These are phyloP conservation scores for Neria commutata DNA, from an alignment of 2,888 invertebrate species.

Conservation along the genomic window DNA sequence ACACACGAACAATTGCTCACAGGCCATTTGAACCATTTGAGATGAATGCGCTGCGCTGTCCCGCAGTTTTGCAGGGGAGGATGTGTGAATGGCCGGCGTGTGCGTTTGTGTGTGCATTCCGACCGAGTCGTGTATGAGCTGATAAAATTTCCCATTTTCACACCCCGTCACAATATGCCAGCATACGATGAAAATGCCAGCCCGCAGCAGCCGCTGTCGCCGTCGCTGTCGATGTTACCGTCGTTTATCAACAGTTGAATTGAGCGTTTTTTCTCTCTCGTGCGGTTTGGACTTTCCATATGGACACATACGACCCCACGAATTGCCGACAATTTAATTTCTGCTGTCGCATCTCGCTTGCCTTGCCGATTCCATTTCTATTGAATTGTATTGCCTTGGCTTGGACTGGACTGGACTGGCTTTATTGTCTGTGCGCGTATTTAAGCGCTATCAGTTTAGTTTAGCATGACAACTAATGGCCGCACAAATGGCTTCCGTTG, in stretches of 20 bases:
- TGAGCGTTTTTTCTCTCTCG: too few relatives aligned
- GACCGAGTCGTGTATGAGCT: background rate
- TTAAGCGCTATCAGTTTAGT: slow-evolving; percentile 23
- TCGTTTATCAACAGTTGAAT: background rate
- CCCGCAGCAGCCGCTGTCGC: background rate
- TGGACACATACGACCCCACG: slow-evolving; percentile 39
- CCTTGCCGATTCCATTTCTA: slow-evolving; percentile 11
- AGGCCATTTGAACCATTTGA: too few relatives aligned
- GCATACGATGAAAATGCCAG: slow-evolving; percentile 2
- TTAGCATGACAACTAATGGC: too few relatives aligned
- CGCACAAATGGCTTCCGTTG: too few relatives aligned
- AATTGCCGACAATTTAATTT: slow-evolving; percentile 15
- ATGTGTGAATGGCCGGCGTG: too few relatives aligned
- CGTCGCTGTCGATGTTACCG: background rate
- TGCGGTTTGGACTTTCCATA: slow-evolving; percentile 39
- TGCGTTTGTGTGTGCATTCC: background rate
- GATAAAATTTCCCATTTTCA: slow-evolving; percentile 31
- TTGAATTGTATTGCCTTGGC: too few relatives aligned
- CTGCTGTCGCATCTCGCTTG: background rate
- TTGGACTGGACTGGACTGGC: too few relatives aligned
- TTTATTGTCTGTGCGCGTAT: slow-evolving; percentile 6
- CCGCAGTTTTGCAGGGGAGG: too few relatives aligned
- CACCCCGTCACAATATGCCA: slow-evolving; percentile 29
- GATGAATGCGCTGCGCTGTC: too few relatives aligned
- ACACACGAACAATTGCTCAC: too few relatives aligned